Evolutionary conservation across 2,113 vertebrate genomes (phyloP).

Genomic region (Perccottus glenii): DNA sequence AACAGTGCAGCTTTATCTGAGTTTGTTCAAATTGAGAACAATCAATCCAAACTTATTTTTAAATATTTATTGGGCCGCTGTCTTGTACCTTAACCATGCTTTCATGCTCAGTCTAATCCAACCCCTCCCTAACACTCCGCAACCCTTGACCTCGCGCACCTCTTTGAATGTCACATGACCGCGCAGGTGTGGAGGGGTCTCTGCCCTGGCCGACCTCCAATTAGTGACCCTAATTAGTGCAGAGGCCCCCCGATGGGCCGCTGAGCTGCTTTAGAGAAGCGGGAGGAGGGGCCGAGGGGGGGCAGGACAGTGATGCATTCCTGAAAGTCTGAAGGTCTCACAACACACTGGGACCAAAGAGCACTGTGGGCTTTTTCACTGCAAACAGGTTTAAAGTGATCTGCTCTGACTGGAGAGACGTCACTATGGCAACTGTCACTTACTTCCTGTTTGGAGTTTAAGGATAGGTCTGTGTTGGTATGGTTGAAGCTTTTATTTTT

Average conservation of each 20-base stretch:
- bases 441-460: too few species aligned
- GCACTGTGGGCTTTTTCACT: slow-evolving; percentile 45
- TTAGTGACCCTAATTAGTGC: slow-evolving; percentile 83
- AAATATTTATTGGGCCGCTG: neutral
- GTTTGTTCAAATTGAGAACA: too few species aligned
- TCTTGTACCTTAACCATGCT: slow-evolving; percentile 15
- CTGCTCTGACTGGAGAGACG: neutral
- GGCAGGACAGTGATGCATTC: slow-evolving; percentile 64
- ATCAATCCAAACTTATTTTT: neutral
- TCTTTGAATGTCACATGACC: slow-evolving; percentile 81
- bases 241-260: slow-evolving; percentile 76
- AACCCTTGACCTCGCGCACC: slow-evolving; percentile 78
- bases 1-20: too few species aligned
- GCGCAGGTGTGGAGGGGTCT: slow-evolving; percentile 84
- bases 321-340: slow-evolving; percentile 52
- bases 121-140: slow-evolving; percentile 15
- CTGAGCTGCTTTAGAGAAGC: slow-evolving; percentile 71
- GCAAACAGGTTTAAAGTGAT: slow-evolving; percentile 50
- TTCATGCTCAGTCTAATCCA: slow-evolving; percentile 56
- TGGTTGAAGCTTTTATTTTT: too few species aligned
- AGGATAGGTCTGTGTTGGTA: too few species aligned
- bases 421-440: neutral
- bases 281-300: slow-evolving; percentile 31
- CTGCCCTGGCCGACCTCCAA: slow-evolving; percentile 75
- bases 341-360: slow-evolving; percentile 53